Evolutionary conservation across 2,113 vertebrate species (phyloP), one percentile per base, ranked within the genome.

Genomic region (Halcyon malimbica): DNA sequence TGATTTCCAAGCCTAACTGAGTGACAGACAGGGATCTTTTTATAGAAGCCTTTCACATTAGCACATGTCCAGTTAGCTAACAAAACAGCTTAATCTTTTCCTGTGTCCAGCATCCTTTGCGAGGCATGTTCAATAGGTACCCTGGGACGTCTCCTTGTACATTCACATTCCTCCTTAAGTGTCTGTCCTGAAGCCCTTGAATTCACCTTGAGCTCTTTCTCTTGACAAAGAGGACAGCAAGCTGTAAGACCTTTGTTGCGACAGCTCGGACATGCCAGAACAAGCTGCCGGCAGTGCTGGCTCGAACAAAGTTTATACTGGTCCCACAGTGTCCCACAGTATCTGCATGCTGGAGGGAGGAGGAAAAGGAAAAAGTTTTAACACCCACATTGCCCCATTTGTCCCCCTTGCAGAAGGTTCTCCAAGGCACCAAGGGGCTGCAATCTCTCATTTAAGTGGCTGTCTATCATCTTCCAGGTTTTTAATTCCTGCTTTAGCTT

Each of bases 121-220:
- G 29, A 95, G 63, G 96, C 39, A 6, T 51, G 90, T 87, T 99
- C 99, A 82, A 96, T 97, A 7, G 99, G 99, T 51, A 99, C 98
- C 85, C 98, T 98, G 56, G 97, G 98, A 63, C 99, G 97, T 26
- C 92, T 97, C 21, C 97, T 97, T 3, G 99, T 99, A 90, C 99
- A 99, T 70, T 99, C 99, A 59, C 99, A 99, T 92, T 99, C 99
- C 93, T 99, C 99, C 95, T 98, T 99, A 68, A 97, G 97, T 23
- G 69, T 71, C 54, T 46, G 64, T 54, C 87, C 74, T 16, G 93
- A 24, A 26, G 75, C 64, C 25, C 50, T 41, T 78, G 95, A 94
- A 59, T 94, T 84, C 48, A 90, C 79, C 31, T 77, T 83, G 39
- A 60, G 75, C 53, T 95, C 98, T 95, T 99, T 99, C 94, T 97